phyloP scores from a whole-genome alignment of 2,888 invertebrate genomes.

The Megalurothrips usitatus region DNA sequence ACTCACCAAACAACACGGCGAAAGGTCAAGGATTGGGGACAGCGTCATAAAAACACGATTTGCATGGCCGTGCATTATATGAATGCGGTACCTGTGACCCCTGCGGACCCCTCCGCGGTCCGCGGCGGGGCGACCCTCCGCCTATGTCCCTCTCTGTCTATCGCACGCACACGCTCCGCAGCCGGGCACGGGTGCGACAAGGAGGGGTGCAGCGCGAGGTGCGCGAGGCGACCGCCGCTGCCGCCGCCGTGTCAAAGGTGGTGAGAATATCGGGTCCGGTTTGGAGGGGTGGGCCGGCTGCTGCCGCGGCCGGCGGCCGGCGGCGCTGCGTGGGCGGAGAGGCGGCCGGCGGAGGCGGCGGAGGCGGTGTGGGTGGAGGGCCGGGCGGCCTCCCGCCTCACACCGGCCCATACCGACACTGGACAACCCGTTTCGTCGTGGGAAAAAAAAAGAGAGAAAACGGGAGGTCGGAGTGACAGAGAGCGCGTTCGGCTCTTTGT shows the following conservation, averaged over 20 bases:
- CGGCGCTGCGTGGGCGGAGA: neutral
- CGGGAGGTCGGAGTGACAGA: neutral
- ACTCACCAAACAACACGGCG: constrained; percentile 8
- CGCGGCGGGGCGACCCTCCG: too few species aligned
- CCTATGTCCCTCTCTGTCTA: neutral
- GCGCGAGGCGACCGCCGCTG: neutral
- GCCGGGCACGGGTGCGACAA: neutral
- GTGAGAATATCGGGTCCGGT: constrained; percentile 6
- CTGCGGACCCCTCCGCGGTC: neutral
- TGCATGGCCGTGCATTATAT: neutral
- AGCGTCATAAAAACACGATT: constrained; percentile 16
- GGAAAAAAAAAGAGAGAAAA: neutral
- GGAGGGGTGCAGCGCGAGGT: neutral
- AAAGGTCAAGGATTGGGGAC: constrained; percentile 7
- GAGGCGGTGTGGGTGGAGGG: neutral
- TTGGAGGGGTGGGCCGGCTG: neutral
- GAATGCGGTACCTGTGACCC: neutral
- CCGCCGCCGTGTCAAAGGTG: constrained; percentile 13
- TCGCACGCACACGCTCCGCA: neutral
- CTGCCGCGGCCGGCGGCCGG: neutral
- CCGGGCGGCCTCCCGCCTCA: neutral
- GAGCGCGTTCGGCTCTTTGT: too few species aligned
- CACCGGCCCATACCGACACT: too few species aligned
- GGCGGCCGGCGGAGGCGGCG: too few species aligned
- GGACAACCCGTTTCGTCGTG: neutral